Evolutionary conservation across 2,888 invertebrate species (phyloP).

Genomic region (Thecocarcelia acutangulata): DNA sequence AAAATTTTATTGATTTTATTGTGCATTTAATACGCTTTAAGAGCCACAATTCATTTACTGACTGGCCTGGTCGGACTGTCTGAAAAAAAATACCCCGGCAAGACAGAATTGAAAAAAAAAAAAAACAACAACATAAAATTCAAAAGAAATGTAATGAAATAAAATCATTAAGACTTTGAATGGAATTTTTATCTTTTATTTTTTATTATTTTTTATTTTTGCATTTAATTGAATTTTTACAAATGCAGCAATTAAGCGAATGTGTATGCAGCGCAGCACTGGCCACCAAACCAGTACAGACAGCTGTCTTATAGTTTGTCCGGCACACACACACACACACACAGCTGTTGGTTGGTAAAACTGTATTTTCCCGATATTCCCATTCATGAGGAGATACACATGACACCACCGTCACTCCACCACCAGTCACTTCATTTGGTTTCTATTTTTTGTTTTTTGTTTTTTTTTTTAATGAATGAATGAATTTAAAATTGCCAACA

Average conservation of each 20-base stretch:
- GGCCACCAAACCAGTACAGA: conserved; percentile 24
- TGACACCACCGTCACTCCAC: neutral
- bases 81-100: neutral
- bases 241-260: conserved; percentile 61
- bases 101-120: neutral
- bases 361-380: conserved; percentile 41
- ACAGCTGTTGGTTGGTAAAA: neutral
- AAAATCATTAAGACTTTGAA: conserved; percentile 46
- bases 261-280: conserved; percentile 3
- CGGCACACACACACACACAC: neutral
- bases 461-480: conserved; percentile 10
- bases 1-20: conserved; percentile 48
- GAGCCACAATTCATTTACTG: conserved; percentile 24
- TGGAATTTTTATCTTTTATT: conserved; percentile 51
- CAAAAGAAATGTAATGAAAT: conserved; percentile 49
- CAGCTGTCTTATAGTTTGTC: neutral
- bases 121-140: neutral
- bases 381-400: neutral
- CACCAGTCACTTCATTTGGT: conserved; percentile 5
- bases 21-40: conserved; percentile 37
- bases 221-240: conserved; percentile 62
- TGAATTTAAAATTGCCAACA: conserved; percentile 25
- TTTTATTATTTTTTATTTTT: conserved; percentile 42
- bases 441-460: neutral
- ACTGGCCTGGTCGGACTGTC: neutral